Conservation (phyloP, 2,888 invertebrate genomes). For the Phyto melanocephala region DNA sequence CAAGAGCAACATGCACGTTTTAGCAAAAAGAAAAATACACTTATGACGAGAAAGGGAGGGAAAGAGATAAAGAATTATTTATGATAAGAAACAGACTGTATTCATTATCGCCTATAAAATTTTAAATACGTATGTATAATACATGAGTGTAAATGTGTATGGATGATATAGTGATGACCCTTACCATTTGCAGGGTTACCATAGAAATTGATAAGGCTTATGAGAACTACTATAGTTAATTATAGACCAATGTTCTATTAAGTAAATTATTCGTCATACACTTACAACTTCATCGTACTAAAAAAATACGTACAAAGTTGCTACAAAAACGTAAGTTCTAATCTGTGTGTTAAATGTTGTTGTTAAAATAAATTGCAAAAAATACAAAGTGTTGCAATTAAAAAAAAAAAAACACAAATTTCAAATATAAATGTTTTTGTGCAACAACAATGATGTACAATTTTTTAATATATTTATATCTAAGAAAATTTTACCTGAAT, state of each 20-base stretch:
- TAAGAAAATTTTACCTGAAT: no score
- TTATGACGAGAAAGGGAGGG: not conserved
- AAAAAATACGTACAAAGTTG: not conserved
- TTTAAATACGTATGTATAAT: no score
- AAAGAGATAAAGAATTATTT: not conserved
- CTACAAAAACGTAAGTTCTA: no score
- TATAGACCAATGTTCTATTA: not conserved
- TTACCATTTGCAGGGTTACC: slow-evolving; percentile 16
- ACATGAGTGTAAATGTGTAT: not conserved
- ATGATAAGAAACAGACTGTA: slow-evolving; percentile 20
- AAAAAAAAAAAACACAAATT: not conserved
- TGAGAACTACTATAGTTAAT: slow-evolving; percentile 32
- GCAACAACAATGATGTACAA: no score
- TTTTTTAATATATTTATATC: no score
- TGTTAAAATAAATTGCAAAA: no score
- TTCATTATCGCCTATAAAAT: slow-evolving; percentile 22
- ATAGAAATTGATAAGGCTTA: slow-evolving; percentile 45
- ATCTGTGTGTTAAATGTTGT: no score
- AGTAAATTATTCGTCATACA: not conserved
- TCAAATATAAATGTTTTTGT: no score
- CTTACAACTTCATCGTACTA: not conserved
- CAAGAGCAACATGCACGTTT: slow-evolving; percentile 10
- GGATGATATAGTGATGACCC: slow-evolving; percentile 23
- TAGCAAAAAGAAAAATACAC: not conserved
- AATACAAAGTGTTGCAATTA: not conserved